Conservation (phyloP, 2,113 vertebrate genomes). For the mouse (Mus musculus) region DNA sequence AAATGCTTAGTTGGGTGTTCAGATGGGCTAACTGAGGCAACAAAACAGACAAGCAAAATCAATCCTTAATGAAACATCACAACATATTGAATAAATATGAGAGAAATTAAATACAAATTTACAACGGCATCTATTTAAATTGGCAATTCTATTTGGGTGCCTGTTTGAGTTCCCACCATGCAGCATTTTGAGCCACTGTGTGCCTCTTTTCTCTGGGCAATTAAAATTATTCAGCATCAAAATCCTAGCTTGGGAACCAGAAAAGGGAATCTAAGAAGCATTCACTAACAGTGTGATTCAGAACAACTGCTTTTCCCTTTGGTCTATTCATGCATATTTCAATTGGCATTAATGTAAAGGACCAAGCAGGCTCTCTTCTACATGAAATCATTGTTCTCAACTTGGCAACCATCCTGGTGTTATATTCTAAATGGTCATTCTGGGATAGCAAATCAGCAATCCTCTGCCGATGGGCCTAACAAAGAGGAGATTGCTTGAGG, state of each 20-base stretch:
- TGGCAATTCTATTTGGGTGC: slow-evolving; percentile 80
- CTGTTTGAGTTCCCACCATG: slow-evolving; percentile 67
- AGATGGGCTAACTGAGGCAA: slow-evolving; percentile 66
- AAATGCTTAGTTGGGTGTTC: slow-evolving; percentile 55
- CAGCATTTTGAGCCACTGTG: slow-evolving; percentile 69
- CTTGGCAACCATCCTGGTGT: slow-evolving; percentile 79
- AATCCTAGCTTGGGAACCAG: slow-evolving; percentile 71
- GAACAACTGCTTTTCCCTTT: slow-evolving; percentile 73
- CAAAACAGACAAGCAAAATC: slow-evolving; percentile 64
- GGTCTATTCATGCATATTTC: slow-evolving; percentile 77
- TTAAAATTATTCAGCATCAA: slow-evolving; percentile 82
- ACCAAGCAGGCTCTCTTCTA: slow-evolving; percentile 70
- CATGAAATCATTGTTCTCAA: slow-evolving; percentile 77
- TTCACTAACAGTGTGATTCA: slow-evolving; percentile 74
- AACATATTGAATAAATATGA: slow-evolving; percentile 77
- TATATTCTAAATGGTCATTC: slow-evolving; percentile 79
- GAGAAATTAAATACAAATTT: slow-evolving; percentile 71
- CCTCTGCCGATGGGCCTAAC: slow-evolving; percentile 74
- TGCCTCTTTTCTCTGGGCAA: slow-evolving; percentile 77
- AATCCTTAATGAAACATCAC: slow-evolving; percentile 76
- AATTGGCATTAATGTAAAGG: slow-evolving; percentile 72
- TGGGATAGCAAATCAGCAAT: slow-evolving; percentile 75
- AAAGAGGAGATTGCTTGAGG: slow-evolving; percentile 81
- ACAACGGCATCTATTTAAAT: slow-evolving; percentile 72
- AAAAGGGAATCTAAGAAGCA: slow-evolving; percentile 75